phyloP scores from a whole-genome alignment of 1,140 invertebrate genomes.

The Rhopalosiphum maidis region DNA sequence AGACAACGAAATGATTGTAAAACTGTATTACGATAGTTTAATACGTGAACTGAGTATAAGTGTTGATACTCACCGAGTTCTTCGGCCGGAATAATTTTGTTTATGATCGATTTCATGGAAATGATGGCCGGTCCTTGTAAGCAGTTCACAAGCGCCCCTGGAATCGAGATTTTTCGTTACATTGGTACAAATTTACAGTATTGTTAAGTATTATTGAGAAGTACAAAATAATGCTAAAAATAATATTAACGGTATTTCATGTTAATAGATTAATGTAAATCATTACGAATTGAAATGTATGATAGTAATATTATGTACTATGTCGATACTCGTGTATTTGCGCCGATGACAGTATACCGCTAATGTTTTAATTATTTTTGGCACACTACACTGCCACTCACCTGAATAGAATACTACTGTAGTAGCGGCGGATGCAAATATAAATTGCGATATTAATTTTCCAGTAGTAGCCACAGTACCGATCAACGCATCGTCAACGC shows the following conservation, averaged over 20 bases:
- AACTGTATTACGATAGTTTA: not conserved
- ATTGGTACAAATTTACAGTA: not conserved
- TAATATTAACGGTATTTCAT: not conserved
- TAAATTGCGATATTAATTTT: conserved; percentile 26
- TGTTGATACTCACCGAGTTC: conserved; percentile 15
- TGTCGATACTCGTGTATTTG: not conserved
- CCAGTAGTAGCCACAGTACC: conserved; percentile 12
- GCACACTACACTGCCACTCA: not conserved
- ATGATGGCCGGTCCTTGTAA: conserved; percentile 53
- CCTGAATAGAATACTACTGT: not conserved
- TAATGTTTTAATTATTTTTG: not conserved
- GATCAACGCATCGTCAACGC: conserved; percentile 27
- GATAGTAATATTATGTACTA: not conserved
- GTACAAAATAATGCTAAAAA: not conserved
- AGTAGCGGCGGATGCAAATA: not conserved
- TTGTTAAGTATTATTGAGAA: not conserved
- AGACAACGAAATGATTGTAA: not conserved
- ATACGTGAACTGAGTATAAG: not conserved
- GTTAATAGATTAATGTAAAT: too few relatives aligned
- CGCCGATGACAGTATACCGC: not conserved
- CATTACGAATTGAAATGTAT: too few relatives aligned
- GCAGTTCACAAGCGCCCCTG: not conserved
- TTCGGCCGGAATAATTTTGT: conserved; percentile 43
- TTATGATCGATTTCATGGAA: conserved; percentile 44
- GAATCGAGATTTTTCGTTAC: not conserved